Conservation (phyloP, 2,888 invertebrate species). For the Capitulum mitella region DNA sequence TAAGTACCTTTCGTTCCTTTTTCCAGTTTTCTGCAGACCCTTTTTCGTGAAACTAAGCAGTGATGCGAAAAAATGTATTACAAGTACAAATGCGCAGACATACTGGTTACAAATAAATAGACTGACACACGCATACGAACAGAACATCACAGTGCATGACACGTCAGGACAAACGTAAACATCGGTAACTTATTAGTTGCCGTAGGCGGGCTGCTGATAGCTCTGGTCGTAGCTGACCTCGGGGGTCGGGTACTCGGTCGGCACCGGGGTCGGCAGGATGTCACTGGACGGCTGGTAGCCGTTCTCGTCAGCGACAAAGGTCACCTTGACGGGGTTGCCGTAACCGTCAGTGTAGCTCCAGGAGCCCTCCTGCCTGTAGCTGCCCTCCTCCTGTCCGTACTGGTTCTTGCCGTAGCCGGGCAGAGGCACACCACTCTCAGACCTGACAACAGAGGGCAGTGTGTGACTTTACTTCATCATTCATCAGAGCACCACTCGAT, state of each 20-base stretch:
- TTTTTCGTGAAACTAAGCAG: no score
- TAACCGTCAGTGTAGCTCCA: neutral
- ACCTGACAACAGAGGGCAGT: neutral
- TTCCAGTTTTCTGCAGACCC: no score
- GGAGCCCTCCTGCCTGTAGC: neutral
- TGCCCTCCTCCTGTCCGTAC: neutral
- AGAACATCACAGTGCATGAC: no score
- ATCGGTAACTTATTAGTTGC: no score
- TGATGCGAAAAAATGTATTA: no score
- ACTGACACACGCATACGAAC: no score
- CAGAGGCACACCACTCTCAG: neutral
- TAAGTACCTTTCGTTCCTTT: no score
- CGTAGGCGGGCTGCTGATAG: neutral
- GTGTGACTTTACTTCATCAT: no score
- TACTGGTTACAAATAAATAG: no score
- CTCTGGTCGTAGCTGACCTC: neutral
- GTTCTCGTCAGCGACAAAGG: neutral
- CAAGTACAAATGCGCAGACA: no score
- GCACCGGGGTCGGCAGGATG: neutral
- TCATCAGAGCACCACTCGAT: no score
- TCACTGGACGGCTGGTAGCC: neutral
- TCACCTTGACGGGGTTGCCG: neutral
- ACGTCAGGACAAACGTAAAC: no score
- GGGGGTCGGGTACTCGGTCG: neutral
- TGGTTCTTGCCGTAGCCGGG: neutral